Conservation (phyloP, 2,888 invertebrate genomes). For the Auanema freiburgensis region DNA sequence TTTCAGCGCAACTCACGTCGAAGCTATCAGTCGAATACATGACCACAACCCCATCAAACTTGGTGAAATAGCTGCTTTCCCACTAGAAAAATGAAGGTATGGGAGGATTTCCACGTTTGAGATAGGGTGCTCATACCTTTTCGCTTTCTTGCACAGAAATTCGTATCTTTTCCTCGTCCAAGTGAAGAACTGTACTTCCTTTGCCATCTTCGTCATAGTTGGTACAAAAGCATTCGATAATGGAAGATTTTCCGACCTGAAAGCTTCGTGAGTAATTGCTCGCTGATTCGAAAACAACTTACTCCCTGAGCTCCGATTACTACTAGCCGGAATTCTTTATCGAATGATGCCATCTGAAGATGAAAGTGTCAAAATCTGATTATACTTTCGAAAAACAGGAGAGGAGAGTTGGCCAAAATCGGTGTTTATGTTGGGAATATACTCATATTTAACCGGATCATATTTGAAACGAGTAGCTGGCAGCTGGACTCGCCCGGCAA, state of each 20-base stretch:
- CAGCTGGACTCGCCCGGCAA: too few species aligned
- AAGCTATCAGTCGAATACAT: conserved; percentile 33
- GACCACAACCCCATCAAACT: conserved; percentile 32
- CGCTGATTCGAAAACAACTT: too few species aligned
- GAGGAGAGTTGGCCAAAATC: too few species aligned
- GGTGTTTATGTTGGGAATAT: too few species aligned
- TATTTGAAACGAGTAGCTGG: too few species aligned
- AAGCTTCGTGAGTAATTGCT: too few species aligned
- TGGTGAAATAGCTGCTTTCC: conserved; percentile 7
- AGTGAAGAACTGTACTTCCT: conserved; percentile 27
- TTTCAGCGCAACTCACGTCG: conserved; percentile 19
- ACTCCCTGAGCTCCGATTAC: too few species aligned
- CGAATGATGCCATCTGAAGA: too few species aligned
- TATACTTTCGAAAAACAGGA: too few species aligned
- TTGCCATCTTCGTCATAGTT: conserved; percentile 27
- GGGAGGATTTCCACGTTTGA: neutral
- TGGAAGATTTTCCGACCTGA: conserved; percentile 35
- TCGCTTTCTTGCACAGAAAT: conserved; percentile 20
- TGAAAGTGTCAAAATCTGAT: too few species aligned
- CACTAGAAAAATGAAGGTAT: conserved; percentile 10
- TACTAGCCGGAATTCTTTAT: too few species aligned
- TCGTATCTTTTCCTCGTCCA: conserved; percentile 25
- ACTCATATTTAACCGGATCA: too few species aligned
- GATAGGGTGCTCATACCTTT: conserved; percentile 7
- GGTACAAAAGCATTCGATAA: conserved; percentile 35